phyloP scores from a whole-genome alignment of 2,888 invertebrate genomes.

The Phortica magna region DNA sequence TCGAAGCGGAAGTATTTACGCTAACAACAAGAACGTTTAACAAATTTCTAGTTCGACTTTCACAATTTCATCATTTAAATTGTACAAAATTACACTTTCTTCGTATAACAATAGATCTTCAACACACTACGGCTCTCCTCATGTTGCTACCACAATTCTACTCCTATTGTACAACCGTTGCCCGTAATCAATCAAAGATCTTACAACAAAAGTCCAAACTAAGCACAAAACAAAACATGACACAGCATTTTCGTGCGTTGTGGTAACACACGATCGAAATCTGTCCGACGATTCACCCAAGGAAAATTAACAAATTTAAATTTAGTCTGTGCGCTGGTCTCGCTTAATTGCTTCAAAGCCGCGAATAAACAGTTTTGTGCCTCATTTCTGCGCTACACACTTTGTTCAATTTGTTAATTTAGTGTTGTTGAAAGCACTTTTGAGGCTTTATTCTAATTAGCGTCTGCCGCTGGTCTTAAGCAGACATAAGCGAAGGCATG shows the following conservation, averaged over 20 bases:
- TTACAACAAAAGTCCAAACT: neutral
- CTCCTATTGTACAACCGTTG: neutral
- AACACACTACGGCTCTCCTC: too few relatives aligned
- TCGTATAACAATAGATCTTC: neutral
- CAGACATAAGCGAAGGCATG: slow-evolving; percentile 41
- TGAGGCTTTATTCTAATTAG: slow-evolving; percentile 71
- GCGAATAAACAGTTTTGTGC: slow-evolving; percentile 63
- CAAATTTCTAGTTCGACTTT: slow-evolving; percentile 19
- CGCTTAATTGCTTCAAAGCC: slow-evolving; percentile 59
- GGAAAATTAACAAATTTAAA: slow-evolving; percentile 62
- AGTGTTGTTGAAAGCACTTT: neutral
- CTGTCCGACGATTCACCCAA: slow-evolving; percentile 31
- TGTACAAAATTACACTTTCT: slow-evolving; percentile 9
- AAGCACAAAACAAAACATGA: slow-evolving; percentile 47
- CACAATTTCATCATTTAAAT: slow-evolving; percentile 19
- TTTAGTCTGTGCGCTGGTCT: slow-evolving; percentile 42
- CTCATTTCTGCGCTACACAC: slow-evolving; percentile 18
- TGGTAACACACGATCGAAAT: slow-evolving; percentile 43
- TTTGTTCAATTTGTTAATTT: slow-evolving; percentile 14
- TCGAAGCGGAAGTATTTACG: slow-evolving; percentile 42
- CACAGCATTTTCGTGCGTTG: slow-evolving; percentile 46
- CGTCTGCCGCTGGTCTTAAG: slow-evolving; percentile 64
- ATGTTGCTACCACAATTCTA: too few relatives aligned
- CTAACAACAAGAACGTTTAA: slow-evolving; percentile 40
- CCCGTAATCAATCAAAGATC: slow-evolving; percentile 24